Conservation (phyloP, 1,140 invertebrate genomes). For the Anoplophora glabripennis region DNA sequence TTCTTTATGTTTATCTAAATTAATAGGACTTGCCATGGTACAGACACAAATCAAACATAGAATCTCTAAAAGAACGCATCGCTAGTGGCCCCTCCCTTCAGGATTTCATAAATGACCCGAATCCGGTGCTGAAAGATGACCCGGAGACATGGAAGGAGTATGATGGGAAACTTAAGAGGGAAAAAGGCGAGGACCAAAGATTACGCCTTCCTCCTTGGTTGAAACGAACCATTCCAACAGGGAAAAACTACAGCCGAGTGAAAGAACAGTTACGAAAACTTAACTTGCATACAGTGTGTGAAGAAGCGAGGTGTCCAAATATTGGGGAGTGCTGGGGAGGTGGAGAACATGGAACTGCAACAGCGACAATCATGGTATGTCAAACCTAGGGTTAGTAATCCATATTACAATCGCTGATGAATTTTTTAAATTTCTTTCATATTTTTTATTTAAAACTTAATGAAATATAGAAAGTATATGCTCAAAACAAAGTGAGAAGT, state of each 20-base stretch:
- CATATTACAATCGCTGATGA: neutral
- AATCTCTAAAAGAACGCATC: slow-evolving; percentile 55
- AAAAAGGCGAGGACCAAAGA: slow-evolving; percentile 76
- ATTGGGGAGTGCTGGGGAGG: slow-evolving; percentile 99
- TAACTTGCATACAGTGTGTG: slow-evolving; percentile 96
- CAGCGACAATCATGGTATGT: slow-evolving; percentile 84
- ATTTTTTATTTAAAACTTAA: too few relatives aligned
- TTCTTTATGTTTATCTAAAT: too few relatives aligned
- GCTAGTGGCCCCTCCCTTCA: slow-evolving; percentile 61
- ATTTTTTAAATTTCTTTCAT: too few relatives aligned
- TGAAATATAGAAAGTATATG: too few relatives aligned
- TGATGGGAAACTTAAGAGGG: slow-evolving; percentile 78
- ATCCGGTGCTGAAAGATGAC: slow-evolving; percentile 55
- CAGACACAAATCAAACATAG: slow-evolving; percentile 40
- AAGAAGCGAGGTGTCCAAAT: slow-evolving; percentile 98
- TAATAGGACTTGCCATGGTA: too few relatives aligned
- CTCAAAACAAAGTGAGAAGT: too few relatives aligned
- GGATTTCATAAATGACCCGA: slow-evolving; percentile 58
- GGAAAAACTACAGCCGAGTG: slow-evolving; percentile 78
- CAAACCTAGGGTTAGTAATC: neutral
- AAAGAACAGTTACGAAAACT: slow-evolving; percentile 85
- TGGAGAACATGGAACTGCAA: slow-evolving; percentile 81
- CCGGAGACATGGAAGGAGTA: slow-evolving; percentile 63
- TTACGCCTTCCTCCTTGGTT: slow-evolving; percentile 94
- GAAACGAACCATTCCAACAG: slow-evolving; percentile 92